Conservation (phyloP, 1,140 invertebrate species). For the Aphis craccivora region DNA sequence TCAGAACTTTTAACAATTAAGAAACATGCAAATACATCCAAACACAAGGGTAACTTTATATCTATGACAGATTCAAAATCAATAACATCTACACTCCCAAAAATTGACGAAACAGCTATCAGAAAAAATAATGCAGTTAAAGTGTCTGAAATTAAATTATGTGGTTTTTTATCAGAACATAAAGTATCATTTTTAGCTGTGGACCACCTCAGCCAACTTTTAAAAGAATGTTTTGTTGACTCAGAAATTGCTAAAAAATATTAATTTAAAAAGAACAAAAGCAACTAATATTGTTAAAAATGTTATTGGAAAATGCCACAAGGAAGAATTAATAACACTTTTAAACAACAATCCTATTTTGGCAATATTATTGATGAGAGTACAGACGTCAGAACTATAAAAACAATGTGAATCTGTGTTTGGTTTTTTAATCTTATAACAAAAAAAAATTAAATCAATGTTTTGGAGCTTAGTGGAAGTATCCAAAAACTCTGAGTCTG, state of each 20-base stretch:
- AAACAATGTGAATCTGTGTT: slow-evolving; percentile 4
- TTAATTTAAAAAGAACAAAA: neutral
- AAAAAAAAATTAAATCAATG: neutral
- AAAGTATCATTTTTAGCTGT: neutral
- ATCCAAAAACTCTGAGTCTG: neutral
- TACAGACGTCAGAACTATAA: neutral
- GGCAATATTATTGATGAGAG: neutral
- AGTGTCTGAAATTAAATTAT: neutral
- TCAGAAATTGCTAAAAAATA: neutral
- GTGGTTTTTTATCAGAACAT: neutral
- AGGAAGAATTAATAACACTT: neutral
- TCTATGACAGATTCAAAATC: too few relatives aligned
- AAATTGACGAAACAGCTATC: neutral
- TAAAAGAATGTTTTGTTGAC: neutral
- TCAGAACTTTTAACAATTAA: too few relatives aligned
- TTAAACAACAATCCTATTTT: neutral
- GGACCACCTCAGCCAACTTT: neutral
- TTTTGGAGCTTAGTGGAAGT: neutral
- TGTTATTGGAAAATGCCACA: neutral
- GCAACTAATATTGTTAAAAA: neutral
- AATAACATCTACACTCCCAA: neutral
- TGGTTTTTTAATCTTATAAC: neutral
- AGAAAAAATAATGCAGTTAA: neutral
- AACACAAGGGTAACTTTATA: too few relatives aligned
- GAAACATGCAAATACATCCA: too few relatives aligned